Base-by-base conservation (phyloP, 2,797 vertebrate species). In the Phrynocephalus guinanensis region DNA sequence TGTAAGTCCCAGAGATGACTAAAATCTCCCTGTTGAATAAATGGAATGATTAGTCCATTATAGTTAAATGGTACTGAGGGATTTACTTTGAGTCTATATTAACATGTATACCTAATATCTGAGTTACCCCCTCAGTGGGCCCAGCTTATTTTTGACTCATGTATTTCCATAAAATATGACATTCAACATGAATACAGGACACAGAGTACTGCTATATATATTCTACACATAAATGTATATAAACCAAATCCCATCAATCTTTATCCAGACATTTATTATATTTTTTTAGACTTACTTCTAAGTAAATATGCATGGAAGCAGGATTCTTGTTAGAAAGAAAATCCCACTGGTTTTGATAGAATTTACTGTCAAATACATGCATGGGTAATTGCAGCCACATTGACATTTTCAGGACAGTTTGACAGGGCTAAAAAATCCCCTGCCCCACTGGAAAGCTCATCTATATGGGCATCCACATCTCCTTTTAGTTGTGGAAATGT, bases 331-430 rank as follows among this genome's bases (percentile, higher is more conserved):
- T 80, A 50, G 50, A 80, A 86, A 80, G 38, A 56, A 80, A 86
- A 56, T 63, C 8, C 22, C 52, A 44, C 72, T 24, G 44, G 48
- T 71, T 71, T 79, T 48, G 70, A 13, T 48, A 56, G 78, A 72
- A n/a, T 0, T 28, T 72, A 11, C 63, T 71, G 68, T 80, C 68
- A 86, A 52, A 83, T 44, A 60, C 48, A 76, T 60, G 48, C 50
- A 50, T 28, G 38, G 66, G 60, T 18, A 78, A 84, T 28, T 52
- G 28, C 26, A 50, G 44, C 66, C 56, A 73, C 52, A 24, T 6
- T 88, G 87, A 84, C 76, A 88, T 73, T 84, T 88, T 88, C 82
- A 88, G 76, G 82, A 33, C 82, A 88, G 76, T 84, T 79, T 84
- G 76, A 79, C 71, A 48, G 20, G 48, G 26, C 20, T 63, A 63